Base-by-base conservation (phyloP, 1,140 invertebrate species). In the Cyclargus thomasi region DNA sequence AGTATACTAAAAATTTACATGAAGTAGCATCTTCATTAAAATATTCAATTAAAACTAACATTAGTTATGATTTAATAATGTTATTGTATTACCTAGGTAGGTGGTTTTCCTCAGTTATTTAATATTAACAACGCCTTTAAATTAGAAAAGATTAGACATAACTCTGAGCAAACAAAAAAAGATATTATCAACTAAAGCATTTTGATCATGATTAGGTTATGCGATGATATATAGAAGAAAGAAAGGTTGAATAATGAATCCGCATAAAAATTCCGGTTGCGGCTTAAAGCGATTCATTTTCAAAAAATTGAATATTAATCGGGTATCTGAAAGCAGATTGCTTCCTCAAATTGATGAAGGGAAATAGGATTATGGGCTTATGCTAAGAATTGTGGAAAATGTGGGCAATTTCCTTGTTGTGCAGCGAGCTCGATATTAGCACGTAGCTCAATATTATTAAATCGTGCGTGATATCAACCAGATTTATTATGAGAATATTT, bases 281-380 rank as follows among this genome's bases (percentile, higher is more conserved):
- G 65, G 65, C n/a, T 57, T 59, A 29, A 59, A 66, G 65, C 65
- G 65, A 20, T 59, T 66, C 65, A 59, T 59, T 66, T 66, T 55
- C 53, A 66, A 66, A 66, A 59, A 66, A 66, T 66, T 66, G 53
- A 66, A 66, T 66, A 66, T 66, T 66, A 66, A 66, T 66, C 55
- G 64, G 17, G 22, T 59, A 66, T 66, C 55, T 66, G 53, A 66
- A 66, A 66, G 65, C 65, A 55, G 65, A 66, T 66, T 66, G 65
- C 53, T 29, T 66, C 23, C 65, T 65, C 64, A 29, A 57, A 53
- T 65, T 64, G 63, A 64, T 64, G 63, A 64, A 22, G 21, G 63
- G 63, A 64, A 64, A 64, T 64, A 20, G 39, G 63, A 64, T 64
- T 64, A 59, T 59, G 18, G 47, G 47, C 47, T 64, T 64, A 64